Percentiles rank a stretch among this genome's conserved stretches.
phyloP scores from a whole-genome alignment of 2,113 vertebrate genomes.

The Thalassoma bifasciatum region DNA sequence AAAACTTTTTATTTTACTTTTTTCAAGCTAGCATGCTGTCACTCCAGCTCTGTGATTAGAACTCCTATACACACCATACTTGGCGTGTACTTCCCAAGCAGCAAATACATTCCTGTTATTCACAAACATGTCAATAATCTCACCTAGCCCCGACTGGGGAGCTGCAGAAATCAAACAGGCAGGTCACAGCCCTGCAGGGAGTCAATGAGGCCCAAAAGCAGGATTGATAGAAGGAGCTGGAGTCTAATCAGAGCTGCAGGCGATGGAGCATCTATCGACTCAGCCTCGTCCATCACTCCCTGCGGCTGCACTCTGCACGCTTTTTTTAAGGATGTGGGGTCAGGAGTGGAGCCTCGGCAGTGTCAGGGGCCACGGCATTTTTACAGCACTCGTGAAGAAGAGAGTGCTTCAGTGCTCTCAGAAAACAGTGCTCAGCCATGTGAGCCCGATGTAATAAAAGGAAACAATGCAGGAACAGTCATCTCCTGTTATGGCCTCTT shows the following conservation, averaged over 20 bases:
- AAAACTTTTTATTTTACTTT: neutral
- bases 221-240: slow-evolving; percentile 38
- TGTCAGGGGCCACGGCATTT: slow-evolving; percentile 11
- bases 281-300: slow-evolving; percentile 48
- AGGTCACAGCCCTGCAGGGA: slow-evolving; percentile 32
- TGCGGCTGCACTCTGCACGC: slow-evolving; percentile 1
- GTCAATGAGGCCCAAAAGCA: slow-evolving; percentile 43
- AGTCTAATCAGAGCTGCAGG: slow-evolving; percentile 56
- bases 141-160: neutral
- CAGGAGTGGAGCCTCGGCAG: slow-evolving; percentile 4
- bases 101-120: neutral
- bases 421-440: neutral
- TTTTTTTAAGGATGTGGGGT: slow-evolving; percentile 51
- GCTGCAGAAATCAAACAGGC: slow-evolving; percentile 35
- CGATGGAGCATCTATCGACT: slow-evolving; percentile 60
- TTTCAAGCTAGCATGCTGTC: no score
- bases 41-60: neutral
- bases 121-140: neutral
- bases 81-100: neutral
- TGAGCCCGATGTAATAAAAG: slow-evolving; percentile 19
- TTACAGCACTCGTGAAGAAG: slow-evolving; percentile 5
- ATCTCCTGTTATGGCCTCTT: neutral
- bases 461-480: slow-evolving; percentile 13
- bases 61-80: no score
- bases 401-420: slow-evolving; percentile 12